Evolutionary conservation across 1,140 invertebrate species (phyloP).

Genomic region (Penaeus japonicus): DNA sequence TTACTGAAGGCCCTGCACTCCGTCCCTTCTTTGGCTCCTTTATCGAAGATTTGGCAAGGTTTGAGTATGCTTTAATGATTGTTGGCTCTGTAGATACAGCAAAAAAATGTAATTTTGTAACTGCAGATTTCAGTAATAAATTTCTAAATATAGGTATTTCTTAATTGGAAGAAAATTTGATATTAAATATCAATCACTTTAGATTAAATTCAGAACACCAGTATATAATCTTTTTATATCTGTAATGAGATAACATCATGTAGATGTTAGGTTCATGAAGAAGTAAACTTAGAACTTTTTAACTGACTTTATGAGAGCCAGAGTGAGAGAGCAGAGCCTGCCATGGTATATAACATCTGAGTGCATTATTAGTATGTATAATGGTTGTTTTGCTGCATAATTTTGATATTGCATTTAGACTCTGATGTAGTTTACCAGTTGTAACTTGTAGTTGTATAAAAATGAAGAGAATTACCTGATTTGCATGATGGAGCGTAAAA

Average conservation of each 20-base stretch:
- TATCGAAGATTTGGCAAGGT: background rate
- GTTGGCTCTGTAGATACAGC: background rate
- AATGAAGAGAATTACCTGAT: background rate
- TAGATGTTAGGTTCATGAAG: too few species aligned
- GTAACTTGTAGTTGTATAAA: background rate
- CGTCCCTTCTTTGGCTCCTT: background rate
- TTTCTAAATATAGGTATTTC: too few species aligned
- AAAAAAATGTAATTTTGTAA: too few species aligned
- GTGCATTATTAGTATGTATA: slow-evolving; percentile 10
- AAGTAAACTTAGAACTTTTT: too few species aligned
- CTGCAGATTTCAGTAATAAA: too few species aligned
- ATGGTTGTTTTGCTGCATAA: background rate
- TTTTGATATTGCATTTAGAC: background rate
- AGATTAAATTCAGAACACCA: too few species aligned
- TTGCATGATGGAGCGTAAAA: background rate
- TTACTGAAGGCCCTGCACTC: slow-evolving; percentile 19
- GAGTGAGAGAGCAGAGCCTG: too few species aligned
- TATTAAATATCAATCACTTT: too few species aligned
- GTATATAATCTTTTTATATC: too few species aligned
- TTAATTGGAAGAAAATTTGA: too few species aligned
- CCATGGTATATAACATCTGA: slow-evolving; percentile 2
- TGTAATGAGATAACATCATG: too few species aligned
- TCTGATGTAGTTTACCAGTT: background rate
- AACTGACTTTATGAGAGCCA: too few species aligned
- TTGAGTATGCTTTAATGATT: background rate